Conservation (phyloP, 64 coral and sea anemone species). For the Montipora capricornis region DNA sequence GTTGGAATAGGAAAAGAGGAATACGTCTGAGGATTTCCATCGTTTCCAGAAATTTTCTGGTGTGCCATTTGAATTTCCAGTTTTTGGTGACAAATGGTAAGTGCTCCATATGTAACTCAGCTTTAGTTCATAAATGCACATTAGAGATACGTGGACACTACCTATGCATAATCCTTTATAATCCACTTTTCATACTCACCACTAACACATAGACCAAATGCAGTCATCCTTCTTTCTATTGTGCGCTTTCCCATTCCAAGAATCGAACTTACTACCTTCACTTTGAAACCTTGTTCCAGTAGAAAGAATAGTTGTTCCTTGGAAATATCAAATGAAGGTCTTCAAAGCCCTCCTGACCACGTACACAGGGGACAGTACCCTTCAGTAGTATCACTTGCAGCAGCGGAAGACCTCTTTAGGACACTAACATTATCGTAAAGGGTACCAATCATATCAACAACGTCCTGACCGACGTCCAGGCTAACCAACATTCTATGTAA, state of each 20-base stretch:
- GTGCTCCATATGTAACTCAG: not conserved
- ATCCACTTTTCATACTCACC: not conserved
- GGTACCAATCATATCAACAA: slow-evolving; percentile 32
- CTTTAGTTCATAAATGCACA: not conserved
- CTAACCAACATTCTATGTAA: slow-evolving; percentile 64
- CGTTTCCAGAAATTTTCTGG: not conserved
- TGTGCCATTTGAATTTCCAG: not conserved
- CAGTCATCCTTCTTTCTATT: slow-evolving; percentile 38
- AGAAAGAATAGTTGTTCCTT: slow-evolving; percentile 71
- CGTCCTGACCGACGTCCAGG: slow-evolving; percentile 41
- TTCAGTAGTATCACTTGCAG: not conserved
- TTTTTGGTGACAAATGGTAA: not conserved
- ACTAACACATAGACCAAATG: slow-evolving; percentile 1
- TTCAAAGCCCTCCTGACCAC: slow-evolving; percentile 35
- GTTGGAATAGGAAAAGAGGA: not conserved
- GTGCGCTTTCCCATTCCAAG: slow-evolving; percentile 45
- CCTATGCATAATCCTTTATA: not conserved
- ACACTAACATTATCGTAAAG: not conserved
- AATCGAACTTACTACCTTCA: slow-evolving; percentile 48
- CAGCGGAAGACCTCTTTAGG: not conserved
- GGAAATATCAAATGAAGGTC: slow-evolving; percentile 72
- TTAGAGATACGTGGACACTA: not conserved
- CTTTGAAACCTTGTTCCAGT: slow-evolving; percentile 72
- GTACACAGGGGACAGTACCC: not conserved
- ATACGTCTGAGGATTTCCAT: slow-evolving; percentile 2